Conservation (phyloP, 2,113 vertebrate genomes). For the Antennarius striatus region DNA sequence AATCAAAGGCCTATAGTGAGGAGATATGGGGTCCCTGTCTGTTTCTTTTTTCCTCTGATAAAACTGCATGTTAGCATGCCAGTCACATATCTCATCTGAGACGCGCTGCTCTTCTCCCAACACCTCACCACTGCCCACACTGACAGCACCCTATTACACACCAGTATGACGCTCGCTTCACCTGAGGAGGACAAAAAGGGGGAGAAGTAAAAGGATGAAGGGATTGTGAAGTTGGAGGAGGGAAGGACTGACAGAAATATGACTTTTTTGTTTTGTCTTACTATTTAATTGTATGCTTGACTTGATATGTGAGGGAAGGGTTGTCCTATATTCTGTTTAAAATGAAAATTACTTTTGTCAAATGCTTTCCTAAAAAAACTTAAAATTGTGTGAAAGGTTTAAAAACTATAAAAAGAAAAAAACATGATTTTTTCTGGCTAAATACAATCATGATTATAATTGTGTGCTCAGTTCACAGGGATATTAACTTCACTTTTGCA, state of each 20-base stretch:
- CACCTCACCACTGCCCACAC: constrained; percentile 68
- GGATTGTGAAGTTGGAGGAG: constrained; percentile 22
- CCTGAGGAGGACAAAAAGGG: constrained; percentile 53
- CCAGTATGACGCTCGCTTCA: constrained; percentile 70
- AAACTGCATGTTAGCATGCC: constrained; percentile 82
- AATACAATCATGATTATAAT: no score
- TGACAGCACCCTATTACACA: constrained; percentile 79
- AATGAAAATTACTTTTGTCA: no score
- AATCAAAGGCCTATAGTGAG: constrained; percentile 77
- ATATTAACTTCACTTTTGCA: no score
- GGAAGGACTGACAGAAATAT: constrained; percentile 37
- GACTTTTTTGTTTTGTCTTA: not conserved
- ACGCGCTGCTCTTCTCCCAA: constrained; percentile 58
- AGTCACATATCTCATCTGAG: constrained; percentile 85
- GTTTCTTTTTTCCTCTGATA: constrained; percentile 71
- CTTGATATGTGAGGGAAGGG: constrained; percentile 1
- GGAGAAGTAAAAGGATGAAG: constrained; percentile 32
- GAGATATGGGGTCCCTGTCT: constrained; percentile 57
- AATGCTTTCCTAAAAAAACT: no score
- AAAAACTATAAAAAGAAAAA: no score
- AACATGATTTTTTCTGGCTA: no score
- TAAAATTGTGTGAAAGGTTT: no score
- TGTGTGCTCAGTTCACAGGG: no score
- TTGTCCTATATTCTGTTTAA: no score
- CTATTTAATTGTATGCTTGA: not conserved